Conservation (phyloP, 2,113 vertebrate species). For the Colinus virginianus region DNA sequence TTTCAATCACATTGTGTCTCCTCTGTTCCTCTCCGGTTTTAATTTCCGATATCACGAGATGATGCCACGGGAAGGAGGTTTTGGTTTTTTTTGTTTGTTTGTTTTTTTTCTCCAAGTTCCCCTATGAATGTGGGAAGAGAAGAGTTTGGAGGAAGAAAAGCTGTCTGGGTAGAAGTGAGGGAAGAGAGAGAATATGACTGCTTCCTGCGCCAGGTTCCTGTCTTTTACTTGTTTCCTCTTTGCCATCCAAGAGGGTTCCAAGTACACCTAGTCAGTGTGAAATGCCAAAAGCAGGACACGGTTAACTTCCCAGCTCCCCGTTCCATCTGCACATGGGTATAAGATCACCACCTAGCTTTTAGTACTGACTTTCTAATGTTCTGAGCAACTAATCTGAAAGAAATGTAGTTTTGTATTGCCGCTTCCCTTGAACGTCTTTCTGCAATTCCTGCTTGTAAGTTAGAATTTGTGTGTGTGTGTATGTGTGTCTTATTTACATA, state of each 20-base stretch:
- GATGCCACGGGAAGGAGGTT: background rate
- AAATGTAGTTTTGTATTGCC: too few species aligned
- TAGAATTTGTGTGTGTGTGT: too few species aligned
- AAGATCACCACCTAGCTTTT: background rate
- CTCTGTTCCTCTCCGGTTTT: background rate
- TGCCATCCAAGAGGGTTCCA: background rate
- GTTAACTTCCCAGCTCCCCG: background rate
- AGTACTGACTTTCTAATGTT: background rate
- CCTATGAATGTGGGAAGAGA: background rate
- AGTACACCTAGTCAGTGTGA: rapidly evolving
- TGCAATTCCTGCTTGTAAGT: too few species aligned
- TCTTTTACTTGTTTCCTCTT: background rate
- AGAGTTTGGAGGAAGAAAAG: background rate
- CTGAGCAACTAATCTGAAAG: background rate
- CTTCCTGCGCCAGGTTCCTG: background rate
- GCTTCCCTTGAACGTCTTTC: too few species aligned
- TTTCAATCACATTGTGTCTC: background rate
- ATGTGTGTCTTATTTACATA: too few species aligned
- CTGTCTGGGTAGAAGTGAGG: background rate
- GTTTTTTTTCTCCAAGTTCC: background rate
- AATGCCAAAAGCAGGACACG: background rate
- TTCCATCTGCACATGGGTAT: background rate
- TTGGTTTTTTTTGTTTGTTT: background rate
- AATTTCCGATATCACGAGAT: background rate
- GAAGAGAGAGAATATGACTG: background rate